Percentiles rank a stretch among this genome's conserved stretches.
Evolutionary conservation across 2,797 vertebrate genomes (phyloP).

Genomic region (Urocyon cinereoargenteus): DNA sequence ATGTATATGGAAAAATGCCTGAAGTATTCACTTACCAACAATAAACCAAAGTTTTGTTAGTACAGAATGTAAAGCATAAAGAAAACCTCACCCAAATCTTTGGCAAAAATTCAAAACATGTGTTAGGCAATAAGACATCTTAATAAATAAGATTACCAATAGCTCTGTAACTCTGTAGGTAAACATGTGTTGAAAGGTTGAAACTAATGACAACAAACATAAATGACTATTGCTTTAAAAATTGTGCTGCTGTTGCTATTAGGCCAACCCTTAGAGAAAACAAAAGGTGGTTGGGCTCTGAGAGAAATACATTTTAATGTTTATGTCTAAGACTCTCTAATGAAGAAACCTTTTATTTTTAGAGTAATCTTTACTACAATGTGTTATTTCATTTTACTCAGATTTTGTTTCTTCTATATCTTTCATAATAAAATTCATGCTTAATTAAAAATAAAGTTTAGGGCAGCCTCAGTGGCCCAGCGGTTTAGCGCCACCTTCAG

Average conservation of each 20-base stretch:
- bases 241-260: background rate
- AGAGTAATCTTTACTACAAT: background rate
- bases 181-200: background rate
- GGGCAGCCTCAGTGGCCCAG: no score
- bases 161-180: background rate
- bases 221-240: background rate
- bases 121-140: background rate
- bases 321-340: background rate
- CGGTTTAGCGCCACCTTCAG: no score
- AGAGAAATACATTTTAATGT: background rate
- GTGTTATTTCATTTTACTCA: background rate
- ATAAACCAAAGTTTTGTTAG: background rate
- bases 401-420: background rate
- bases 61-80: background rate
- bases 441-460: conserved; percentile 4
- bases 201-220: background rate
- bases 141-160: background rate
- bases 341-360: conserved; percentile 4
- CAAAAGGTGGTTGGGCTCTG: background rate
- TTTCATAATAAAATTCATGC: conserved; percentile 23
- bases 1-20: background rate
- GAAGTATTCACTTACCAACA: conserved; percentile 10
- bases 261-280: background rate
- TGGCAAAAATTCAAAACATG: background rate
- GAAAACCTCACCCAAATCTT: background rate